A percentile compares a stretch with the other conserved stretches of the same genome.
Evolutionary conservation across 2,113 vertebrate species (phyloP).

Genomic region (Sinocyclocheilus maitianheensis): DNA sequence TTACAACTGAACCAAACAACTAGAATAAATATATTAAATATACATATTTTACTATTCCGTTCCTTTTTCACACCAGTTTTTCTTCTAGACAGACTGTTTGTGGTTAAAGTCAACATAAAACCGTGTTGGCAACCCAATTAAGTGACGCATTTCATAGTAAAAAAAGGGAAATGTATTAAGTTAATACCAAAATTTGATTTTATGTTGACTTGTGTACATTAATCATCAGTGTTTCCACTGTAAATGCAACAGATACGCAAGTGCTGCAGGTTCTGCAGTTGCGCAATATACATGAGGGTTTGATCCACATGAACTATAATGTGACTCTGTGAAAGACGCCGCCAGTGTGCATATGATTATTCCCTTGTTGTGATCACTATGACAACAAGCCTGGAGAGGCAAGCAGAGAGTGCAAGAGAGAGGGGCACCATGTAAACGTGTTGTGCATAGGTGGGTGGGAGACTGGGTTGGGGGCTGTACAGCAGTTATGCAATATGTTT

Average conservation of each 20-base stretch:
- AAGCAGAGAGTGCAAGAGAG: slow-evolving; percentile 38
- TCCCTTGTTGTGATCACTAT: slow-evolving; percentile 76
- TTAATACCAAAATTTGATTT: background rate
- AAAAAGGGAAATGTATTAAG: background rate
- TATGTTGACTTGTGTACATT: background rate
- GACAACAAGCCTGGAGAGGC: slow-evolving; percentile 72
- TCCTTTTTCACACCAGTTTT: background rate
- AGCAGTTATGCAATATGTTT: slow-evolving; percentile 57
- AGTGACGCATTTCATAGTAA: background rate
- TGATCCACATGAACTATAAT: slow-evolving; percentile 61
- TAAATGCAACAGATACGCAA: background rate
- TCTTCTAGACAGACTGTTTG: background rate
- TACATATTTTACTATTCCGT: background rate
- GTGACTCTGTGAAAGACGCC: slow-evolving; percentile 53
- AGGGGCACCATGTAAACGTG: slow-evolving; percentile 29
- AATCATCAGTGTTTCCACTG: background rate
- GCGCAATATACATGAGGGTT: slow-evolving; percentile 33
- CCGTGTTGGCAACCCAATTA: background rate
- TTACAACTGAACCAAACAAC: background rate
- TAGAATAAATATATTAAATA: background rate
- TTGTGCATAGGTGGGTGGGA: slow-evolving; percentile 40
- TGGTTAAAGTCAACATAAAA: background rate
- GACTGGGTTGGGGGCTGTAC: slow-evolving; percentile 44
- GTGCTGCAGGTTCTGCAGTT: background rate
- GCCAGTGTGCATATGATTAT: slow-evolving; percentile 74